Evolutionary conservation across 2,797 vertebrate species (phyloP).

Genomic region (Nyctalus aviator): DNA sequence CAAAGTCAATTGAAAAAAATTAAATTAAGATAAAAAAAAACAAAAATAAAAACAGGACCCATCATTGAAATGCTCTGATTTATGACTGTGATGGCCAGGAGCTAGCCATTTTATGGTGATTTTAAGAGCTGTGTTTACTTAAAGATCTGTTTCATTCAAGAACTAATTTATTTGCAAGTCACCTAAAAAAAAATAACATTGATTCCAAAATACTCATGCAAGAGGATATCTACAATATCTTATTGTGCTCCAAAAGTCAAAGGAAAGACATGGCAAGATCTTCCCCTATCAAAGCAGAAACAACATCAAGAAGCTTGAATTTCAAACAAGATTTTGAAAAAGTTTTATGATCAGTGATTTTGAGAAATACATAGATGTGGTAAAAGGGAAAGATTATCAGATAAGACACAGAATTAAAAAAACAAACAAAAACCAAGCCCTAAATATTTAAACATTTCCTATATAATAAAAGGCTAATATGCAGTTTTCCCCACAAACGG

Average conservation of each 20-base stretch:
- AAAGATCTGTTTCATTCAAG: slow-evolving; percentile 48
- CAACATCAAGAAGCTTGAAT: not conserved
- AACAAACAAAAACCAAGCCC: not conserved
- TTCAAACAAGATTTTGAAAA: slow-evolving; percentile 17
- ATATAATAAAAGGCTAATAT: too few species aligned
- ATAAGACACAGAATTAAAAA: not conserved
- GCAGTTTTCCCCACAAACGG: too few species aligned
- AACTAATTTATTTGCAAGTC: slow-evolving; percentile 30
- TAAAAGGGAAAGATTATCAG: not conserved
- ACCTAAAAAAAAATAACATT: slow-evolving; percentile 2
- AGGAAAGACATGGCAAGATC: slow-evolving; percentile 9
- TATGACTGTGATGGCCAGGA: not conserved
- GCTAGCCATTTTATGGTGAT: slow-evolving; percentile 3
- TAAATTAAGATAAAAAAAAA: slow-evolving; percentile 58
- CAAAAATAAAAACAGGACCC: not conserved
- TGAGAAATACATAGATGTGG: not conserved
- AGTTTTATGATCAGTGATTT: not conserved
- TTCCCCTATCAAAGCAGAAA: not conserved
- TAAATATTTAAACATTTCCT: not conserved
- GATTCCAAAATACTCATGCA: slow-evolving; percentile 19
- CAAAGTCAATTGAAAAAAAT: slow-evolving; percentile 38
- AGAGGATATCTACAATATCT: not conserved
- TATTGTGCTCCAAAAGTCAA: not conserved
- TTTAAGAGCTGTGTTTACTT: slow-evolving; percentile 43
- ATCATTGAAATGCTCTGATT: slow-evolving; percentile 28